Base-by-base conservation (phyloP, 2,113 vertebrate species). In the Hepsetus odoe region DNA sequence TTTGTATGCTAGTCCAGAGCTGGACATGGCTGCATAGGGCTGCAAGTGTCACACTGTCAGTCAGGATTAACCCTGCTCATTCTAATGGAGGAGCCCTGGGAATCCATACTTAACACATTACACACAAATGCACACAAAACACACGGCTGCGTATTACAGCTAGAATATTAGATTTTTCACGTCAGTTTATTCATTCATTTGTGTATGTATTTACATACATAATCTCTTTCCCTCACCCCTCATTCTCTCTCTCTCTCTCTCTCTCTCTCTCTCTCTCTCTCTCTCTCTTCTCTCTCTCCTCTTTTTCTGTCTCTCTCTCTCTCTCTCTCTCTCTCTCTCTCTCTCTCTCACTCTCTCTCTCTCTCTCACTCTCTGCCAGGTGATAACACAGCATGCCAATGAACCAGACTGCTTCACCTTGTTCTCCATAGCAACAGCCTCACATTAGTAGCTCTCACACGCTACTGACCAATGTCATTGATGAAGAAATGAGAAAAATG, bases 351-450 rank as follows among this genome's bases (percentile, higher is more conserved):
- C 56, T 1, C 2, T 16, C 55, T 14, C 58, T 42, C 24, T 20
- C 32, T 58, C 22, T 6, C 5, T n/a, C 32, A 44, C 30, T 40
- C 11, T 42, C 0, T 70, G 42, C n/a, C 16, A 51, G 20, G 49
- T 51, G 49, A 16, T 53, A n/a, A 5, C 28, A 53, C n/a, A 20
- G 30, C 44, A 10, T 18, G n/a, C 16, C 16, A 65, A 51, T 20
- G 20, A 72, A 18, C 51, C 13, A n/a, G 62, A 72, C 38, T 49
- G 62, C 65, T 71, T 76, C 65, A 82, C 81, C 81, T 85, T 85
- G 83, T 80, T 87, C 80, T 73, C 84, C 83, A 5, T 49, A 59
- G 76, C 30, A 87, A 86, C 78, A 59, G 18, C 26, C 33, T 28
- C 56, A 8, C 32, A 22, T 67, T 7, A 28, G 33, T 12, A 40